Base-by-base conservation (phyloP, 2,888 invertebrate species). In the Ophraella communa region DNA sequence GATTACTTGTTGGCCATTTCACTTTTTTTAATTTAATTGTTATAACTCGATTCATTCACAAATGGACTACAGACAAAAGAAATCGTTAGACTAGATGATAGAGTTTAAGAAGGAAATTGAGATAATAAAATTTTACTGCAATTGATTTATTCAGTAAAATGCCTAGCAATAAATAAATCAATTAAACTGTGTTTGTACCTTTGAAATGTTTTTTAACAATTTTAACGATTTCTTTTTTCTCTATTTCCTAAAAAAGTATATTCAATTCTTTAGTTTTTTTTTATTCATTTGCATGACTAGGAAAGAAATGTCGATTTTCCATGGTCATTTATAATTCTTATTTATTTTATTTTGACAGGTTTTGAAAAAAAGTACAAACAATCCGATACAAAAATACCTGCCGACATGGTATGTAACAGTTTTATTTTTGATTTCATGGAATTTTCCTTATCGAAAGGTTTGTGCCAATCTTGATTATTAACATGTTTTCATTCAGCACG, bases 341-440 rank as follows among this genome's bases (percentile, higher is more conserved):
- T 62, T 62, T 68, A 14, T 77, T 79, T 78, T 78, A 72, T 78
- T 80, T 78, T 74, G 77, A 79, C 80, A 80, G 80, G 80, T 79
- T 74, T 79, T 74, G 74, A 69, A 69, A 72, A n/a, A 72, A 68
- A 70, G 71, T 66, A 76, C 74, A 65, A 65, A 64, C 65, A 49
- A 51, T 60, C 52, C 21, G 52, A 52, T 59, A 52, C 59, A 59
- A 51, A 53, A 65, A 64, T 67, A 66, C 66, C 66, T 61, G 68
- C 66, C 67, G 45, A 54, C 39, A 67, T 60, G 71, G 71, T 71
- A 71, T 71, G 71, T 71, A 71, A 68, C 47, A 45, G n/a, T 49
- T 67, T 70, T 68, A 66, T 64, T 61, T 54, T 59, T 60, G 35
- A 39, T 56, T 44, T 58, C 35, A 54, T 55, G 49, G 64, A 54